These are phyloP conservation scores for Achatina immaculata DNA, from an alignment of 1,140 invertebrate species.

Conservation along the genomic window DNA sequence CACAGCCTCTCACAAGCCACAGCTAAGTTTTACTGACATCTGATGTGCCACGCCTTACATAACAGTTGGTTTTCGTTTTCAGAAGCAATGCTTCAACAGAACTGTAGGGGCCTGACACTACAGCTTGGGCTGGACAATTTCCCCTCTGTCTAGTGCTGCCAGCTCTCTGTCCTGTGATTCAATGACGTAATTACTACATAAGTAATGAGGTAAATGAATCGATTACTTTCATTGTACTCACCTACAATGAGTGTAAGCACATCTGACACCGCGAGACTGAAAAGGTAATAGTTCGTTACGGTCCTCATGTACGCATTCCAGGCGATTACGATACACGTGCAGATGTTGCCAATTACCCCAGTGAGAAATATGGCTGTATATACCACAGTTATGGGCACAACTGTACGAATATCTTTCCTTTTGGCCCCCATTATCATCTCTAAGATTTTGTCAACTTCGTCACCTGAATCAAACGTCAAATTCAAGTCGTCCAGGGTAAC, in stretches of 20 bases:
- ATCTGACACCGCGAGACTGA: constrained; percentile 5
- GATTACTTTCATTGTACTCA: constrained; percentile 21
- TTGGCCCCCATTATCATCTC: constrained; percentile 46
- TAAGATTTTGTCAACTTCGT: constrained; percentile 37
- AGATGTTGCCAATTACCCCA: constrained; percentile 62
- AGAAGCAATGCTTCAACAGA: too few relatives aligned
- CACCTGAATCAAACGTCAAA: neutral
- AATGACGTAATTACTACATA: too few relatives aligned
- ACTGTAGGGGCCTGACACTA: too few relatives aligned
- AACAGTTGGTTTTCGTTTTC: too few relatives aligned
- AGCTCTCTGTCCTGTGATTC: too few relatives aligned
- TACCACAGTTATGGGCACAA: constrained; percentile 50
- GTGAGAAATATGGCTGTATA: constrained; percentile 62
- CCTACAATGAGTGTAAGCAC: neutral
- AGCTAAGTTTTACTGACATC: too few relatives aligned
- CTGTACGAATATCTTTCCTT: constrained; percentile 44
- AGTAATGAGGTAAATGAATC: too few relatives aligned
- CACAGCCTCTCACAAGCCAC: too few relatives aligned
- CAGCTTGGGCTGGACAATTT: too few relatives aligned
- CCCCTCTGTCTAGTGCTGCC: too few relatives aligned
- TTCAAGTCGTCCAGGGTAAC: neutral
- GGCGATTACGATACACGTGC: constrained; percentile 64
- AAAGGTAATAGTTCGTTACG: constrained; percentile 17
- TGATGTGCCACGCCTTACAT: too few relatives aligned
- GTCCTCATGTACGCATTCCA: constrained; percentile 78